Evolutionary conservation across 2,888 invertebrate genomes (phyloP).

Genomic region (Subacronicta megacephala): DNA sequence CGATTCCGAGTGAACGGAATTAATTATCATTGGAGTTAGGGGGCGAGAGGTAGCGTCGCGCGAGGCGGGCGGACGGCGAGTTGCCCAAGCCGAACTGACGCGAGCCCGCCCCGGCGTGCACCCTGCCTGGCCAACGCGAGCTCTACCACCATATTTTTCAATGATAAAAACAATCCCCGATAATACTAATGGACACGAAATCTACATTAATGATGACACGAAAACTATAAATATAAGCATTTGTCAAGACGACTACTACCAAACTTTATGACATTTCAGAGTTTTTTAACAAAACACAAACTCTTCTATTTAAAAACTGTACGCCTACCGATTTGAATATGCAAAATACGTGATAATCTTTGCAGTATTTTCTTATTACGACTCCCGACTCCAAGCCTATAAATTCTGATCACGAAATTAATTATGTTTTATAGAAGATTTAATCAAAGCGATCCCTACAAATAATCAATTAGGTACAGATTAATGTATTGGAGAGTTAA

Average conservation of each 20-base stretch:
- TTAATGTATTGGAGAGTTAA: constrained; percentile 73
- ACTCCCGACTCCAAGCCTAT: constrained; percentile 24
- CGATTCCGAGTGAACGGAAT: constrained; percentile 59
- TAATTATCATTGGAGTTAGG: constrained; percentile 61
- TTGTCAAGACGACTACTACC: constrained; percentile 25
- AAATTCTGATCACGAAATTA: constrained; percentile 56
- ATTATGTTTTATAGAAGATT: constrained; percentile 61
- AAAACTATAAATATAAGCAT: constrained; percentile 41
- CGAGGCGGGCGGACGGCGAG: constrained; percentile 75
- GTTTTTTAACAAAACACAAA: constrained; percentile 21
- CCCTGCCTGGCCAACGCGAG: constrained; percentile 78
- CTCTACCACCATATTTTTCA: constrained; percentile 74
- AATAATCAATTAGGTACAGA: constrained; percentile 74
- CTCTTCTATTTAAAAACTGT: constrained; percentile 23
- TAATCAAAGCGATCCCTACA: constrained; percentile 65
- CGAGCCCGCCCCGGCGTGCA: constrained; percentile 73
- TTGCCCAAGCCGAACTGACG: constrained; percentile 85
- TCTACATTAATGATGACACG: constrained; percentile 44
- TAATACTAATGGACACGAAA: constrained; percentile 49
- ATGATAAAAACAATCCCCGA: constrained; percentile 66
- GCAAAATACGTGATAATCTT: constrained; percentile 40
- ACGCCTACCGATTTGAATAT: constrained; percentile 37
- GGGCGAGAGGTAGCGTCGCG: constrained; percentile 54
- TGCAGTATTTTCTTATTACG: constrained; percentile 31
- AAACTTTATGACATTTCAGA: constrained; percentile 14